Percentiles rank a stretch among this genome's conserved stretches.
phyloP scores from a whole-genome alignment of 2,797 vertebrate genomes.

The Hydrocynus forskahlii region DNA sequence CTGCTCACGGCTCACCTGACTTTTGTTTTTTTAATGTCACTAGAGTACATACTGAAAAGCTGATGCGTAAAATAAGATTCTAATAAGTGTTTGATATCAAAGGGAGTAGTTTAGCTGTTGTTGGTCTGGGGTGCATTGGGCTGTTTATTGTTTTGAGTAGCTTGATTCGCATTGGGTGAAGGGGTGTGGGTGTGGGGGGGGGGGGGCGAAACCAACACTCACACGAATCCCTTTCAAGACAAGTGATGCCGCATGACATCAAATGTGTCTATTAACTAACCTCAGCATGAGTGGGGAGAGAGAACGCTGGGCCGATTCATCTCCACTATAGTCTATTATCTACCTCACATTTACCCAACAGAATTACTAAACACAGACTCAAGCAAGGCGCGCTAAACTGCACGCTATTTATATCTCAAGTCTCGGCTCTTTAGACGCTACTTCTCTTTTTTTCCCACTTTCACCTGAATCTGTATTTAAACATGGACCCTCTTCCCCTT shows the following conservation, averaged over 20 bases:
- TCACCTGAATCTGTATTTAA: conserved; percentile 56
- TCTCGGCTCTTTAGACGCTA: conserved; percentile 56
- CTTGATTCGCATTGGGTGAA: conserved; percentile 68
- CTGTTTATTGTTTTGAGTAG: conserved; percentile 81
- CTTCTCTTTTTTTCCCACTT: conserved; percentile 38
- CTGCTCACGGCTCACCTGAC: conserved; percentile 70
- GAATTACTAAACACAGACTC: conserved; percentile 63
- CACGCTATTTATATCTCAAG: conserved; percentile 63
- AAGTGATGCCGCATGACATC: conserved; percentile 74
- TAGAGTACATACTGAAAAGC: conserved; percentile 74
- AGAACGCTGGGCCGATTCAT: conserved; percentile 73
- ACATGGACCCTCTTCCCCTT: conserved; percentile 50
- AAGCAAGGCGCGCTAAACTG: conserved; percentile 50
- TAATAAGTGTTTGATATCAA: conserved; percentile 81
- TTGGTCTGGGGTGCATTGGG: conserved; percentile 74
- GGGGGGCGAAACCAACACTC: conserved; percentile 73
- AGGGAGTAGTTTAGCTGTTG: conserved; percentile 74
- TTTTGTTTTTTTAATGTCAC: conserved; percentile 64
- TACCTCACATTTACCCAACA: conserved; percentile 38
- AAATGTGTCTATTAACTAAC: conserved; percentile 80
- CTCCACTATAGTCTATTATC: conserved; percentile 59
- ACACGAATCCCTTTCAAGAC: conserved; percentile 77
- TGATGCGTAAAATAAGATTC: conserved; percentile 78
- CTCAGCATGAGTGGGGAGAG: conserved; percentile 66
- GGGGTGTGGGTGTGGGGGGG: background rate